Percentiles rank a stretch among this genome's conserved stretches.
These are phyloP conservation scores for Lasioglossum figueresi DNA, from an alignment of 2,888 invertebrate genomes.

Conservation along the genomic window DNA sequence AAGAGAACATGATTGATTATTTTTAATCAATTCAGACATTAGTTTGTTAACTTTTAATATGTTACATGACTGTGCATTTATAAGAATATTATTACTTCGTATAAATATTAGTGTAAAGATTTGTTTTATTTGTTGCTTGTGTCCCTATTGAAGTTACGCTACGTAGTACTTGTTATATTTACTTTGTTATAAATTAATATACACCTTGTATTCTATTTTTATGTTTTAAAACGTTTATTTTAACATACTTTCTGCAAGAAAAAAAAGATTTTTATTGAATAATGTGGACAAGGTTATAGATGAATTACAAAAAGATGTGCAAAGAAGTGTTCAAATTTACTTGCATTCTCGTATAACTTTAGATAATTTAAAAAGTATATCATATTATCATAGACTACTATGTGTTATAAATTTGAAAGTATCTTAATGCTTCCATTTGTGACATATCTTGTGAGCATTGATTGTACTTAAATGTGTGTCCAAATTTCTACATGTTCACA, in stretches of 20 bases:
- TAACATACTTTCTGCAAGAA: neutral
- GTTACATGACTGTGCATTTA: conserved; percentile 7
- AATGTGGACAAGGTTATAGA: conserved; percentile 14
- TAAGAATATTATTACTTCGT: conserved; percentile 13
- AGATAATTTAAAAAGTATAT: conserved; percentile 40
- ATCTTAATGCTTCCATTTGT: conserved; percentile 65
- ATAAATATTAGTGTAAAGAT: conserved; percentile 22
- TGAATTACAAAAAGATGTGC: conserved; percentile 19
- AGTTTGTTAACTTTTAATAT: conserved; percentile 2
- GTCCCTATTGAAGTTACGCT: conserved; percentile 4
- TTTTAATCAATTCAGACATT: conserved; percentile 21
- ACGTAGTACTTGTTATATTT: conserved; percentile 33
- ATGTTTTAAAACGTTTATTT: conserved; percentile 35
- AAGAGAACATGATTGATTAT: conserved; percentile 3
- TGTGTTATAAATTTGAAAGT: conserved; percentile 45
- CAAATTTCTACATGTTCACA: conserved; percentile 34
- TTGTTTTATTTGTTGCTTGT: conserved; percentile 20
- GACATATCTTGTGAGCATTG: conserved; percentile 69
- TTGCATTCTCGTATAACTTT: conserved; percentile 27
- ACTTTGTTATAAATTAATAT: conserved; percentile 35
- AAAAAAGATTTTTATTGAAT: conserved; percentile 6
- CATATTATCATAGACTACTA: conserved; percentile 38
- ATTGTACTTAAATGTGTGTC: conserved; percentile 46
- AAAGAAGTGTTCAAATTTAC: conserved; percentile 48
- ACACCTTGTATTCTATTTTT: conserved; percentile 31